These are phyloP conservation scores for Eidolon helvum DNA, from an alignment of 2,113 vertebrate genomes.

Conservation along the genomic window DNA sequence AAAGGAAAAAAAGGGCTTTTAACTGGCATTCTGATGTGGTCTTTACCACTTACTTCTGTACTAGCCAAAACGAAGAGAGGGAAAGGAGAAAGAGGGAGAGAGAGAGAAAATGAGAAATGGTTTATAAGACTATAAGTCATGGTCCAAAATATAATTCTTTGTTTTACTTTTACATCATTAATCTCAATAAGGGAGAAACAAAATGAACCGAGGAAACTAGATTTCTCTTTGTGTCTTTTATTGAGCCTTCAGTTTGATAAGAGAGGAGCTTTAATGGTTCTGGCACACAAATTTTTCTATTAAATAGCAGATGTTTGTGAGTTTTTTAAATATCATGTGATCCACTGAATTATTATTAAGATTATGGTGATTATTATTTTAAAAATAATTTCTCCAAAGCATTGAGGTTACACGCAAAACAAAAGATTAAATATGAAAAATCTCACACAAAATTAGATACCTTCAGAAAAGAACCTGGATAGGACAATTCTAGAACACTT, in stretches of 20 bases:
- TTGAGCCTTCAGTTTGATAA: not conserved
- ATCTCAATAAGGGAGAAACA: not conserved
- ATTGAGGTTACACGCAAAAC: not conserved
- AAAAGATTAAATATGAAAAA: constrained; percentile 41
- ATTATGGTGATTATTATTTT: not conserved
- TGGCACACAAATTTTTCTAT: not conserved
- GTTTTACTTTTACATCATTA: not conserved
- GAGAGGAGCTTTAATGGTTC: not conserved
- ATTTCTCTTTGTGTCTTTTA: not conserved
- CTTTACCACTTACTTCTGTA: not conserved
- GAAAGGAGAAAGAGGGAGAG: not conserved
- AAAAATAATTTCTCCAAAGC: not conserved
- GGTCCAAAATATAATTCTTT: not conserved
- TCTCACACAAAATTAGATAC: constrained; percentile 6
- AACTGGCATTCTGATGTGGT: not conserved
- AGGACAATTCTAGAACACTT: not conserved
- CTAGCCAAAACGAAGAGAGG: not conserved
- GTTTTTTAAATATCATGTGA: not conserved
- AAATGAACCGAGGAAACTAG: not conserved
- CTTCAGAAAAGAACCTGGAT: not conserved
- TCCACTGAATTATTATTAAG: not conserved
- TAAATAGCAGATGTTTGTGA: not conserved
- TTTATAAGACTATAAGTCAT: not conserved
- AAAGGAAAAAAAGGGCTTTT: not conserved
- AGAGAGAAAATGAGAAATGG: not conserved